Conservation (phyloP, 2,113 vertebrate genomes). For the Labeo catla region DNA sequence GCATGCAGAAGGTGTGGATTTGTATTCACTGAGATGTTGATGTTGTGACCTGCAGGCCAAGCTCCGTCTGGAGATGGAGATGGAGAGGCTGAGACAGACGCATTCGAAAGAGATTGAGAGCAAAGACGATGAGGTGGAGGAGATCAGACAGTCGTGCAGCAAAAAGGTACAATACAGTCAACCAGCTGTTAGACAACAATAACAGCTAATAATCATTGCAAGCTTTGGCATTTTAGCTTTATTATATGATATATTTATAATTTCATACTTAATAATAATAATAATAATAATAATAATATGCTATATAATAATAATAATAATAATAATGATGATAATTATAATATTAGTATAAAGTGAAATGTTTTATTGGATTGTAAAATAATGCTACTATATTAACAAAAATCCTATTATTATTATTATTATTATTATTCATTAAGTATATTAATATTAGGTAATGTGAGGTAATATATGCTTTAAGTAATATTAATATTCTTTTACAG, state of each 20-base stretch:
- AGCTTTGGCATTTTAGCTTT: not conserved
- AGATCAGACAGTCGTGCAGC: conserved; percentile 92
- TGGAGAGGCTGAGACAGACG: conserved; percentile 90
- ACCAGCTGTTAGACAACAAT: not conserved
- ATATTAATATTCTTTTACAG: no score
- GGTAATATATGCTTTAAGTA: no score
- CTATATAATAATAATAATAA: no score
- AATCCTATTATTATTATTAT: no score
- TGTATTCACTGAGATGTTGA: conserved; percentile 14
- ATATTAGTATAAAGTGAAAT: no score
- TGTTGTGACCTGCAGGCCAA: conserved; percentile 81
- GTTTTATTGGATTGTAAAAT: no score
- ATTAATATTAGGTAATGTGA: no score
- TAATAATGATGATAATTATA: no score
- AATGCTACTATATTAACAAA: no score
- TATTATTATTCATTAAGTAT: no score
- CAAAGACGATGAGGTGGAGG: conserved; percentile 95
- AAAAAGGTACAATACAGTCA: conserved; percentile 84
- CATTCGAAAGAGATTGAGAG: conserved; percentile 93
- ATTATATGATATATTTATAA: not conserved
- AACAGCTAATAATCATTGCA: not conserved
- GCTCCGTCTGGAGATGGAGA: conserved; percentile 96
- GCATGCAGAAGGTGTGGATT: not conserved
- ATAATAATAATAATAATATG: no score
- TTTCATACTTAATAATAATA: no score